phyloP scores from a whole-genome alignment of 2,113 vertebrate genomes.

The Lasiurus cinereus region DNA sequence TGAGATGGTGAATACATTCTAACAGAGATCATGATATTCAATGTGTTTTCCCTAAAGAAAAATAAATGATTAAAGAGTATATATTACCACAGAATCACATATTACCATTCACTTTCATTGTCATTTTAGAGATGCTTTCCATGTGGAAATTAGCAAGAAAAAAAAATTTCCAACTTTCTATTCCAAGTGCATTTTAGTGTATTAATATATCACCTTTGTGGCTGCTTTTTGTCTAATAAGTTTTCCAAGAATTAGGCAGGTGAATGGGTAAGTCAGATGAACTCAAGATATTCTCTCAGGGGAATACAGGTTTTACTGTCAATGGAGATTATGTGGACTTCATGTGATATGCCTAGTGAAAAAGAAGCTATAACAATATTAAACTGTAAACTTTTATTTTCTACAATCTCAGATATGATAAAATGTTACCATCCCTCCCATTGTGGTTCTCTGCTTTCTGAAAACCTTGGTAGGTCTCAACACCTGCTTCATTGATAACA shows the following conservation, averaged over 20 bases:
- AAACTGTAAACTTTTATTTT: constrained; percentile 7
- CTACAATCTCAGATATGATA: neutral
- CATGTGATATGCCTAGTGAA: neutral
- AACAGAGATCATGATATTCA: neutral
- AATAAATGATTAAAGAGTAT: neutral
- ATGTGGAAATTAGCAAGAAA: constrained; percentile 27
- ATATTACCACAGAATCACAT: neutral
- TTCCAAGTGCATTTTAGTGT: neutral
- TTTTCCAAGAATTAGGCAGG: neutral
- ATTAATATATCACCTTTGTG: neutral
- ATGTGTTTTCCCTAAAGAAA: neutral
- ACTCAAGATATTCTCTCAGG: neutral
- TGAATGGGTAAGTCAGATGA: neutral
- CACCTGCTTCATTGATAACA: neutral
- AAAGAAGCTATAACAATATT: constrained; percentile 11
- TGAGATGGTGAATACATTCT: neutral
- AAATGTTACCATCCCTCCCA: neutral
- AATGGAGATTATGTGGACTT: neutral
- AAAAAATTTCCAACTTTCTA: constrained; percentile 11
- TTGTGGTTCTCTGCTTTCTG: neutral
- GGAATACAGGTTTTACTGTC: neutral
- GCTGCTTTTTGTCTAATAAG: neutral
- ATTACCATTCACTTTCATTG: neutral
- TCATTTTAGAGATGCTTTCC: neutral
- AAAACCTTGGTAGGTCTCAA: neutral